Conservation (phyloP, 2,888 invertebrate genomes). For the Adelphocoris suturalis region DNA sequence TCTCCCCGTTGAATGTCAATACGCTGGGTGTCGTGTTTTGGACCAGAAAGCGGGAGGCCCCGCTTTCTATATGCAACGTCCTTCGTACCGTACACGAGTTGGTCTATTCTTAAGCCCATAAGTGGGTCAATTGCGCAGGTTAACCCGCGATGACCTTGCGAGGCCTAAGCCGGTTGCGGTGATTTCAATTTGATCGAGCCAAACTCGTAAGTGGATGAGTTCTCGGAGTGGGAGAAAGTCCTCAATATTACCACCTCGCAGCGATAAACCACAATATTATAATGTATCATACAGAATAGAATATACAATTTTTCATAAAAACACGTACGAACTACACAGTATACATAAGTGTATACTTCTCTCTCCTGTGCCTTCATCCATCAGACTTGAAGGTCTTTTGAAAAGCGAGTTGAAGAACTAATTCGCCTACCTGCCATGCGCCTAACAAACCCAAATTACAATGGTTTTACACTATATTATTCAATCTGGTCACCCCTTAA, state of each 20-base stretch:
- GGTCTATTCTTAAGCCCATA: slow-evolving; percentile 33
- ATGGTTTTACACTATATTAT: no score
- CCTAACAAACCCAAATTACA: no score
- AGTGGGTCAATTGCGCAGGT: slow-evolving; percentile 50
- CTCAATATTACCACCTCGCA: neutral
- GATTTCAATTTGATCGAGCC: neutral
- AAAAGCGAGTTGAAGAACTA: no score
- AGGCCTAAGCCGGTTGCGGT: slow-evolving; percentile 18
- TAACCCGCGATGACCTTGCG: slow-evolving; percentile 29
- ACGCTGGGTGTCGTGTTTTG: slow-evolving; percentile 18
- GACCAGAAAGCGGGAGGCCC: neutral
- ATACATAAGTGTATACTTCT: no score
- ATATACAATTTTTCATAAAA: no score
- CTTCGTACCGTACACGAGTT: slow-evolving; percentile 41
- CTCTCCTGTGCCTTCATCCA: no score
- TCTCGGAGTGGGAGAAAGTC: slow-evolving; percentile 9
- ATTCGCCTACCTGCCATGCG: no score
- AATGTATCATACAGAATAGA: no score
- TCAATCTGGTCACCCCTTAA: no score
- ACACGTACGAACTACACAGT: no score
- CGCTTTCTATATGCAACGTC: slow-evolving; percentile 59
- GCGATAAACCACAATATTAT: no score
- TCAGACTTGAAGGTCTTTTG: no score
- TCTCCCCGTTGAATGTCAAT: slow-evolving; percentile 18
- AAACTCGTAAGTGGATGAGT: neutral